phyloP scores from a whole-genome alignment of 1,140 invertebrate genomes.

The Calycopis cecrops region DNA sequence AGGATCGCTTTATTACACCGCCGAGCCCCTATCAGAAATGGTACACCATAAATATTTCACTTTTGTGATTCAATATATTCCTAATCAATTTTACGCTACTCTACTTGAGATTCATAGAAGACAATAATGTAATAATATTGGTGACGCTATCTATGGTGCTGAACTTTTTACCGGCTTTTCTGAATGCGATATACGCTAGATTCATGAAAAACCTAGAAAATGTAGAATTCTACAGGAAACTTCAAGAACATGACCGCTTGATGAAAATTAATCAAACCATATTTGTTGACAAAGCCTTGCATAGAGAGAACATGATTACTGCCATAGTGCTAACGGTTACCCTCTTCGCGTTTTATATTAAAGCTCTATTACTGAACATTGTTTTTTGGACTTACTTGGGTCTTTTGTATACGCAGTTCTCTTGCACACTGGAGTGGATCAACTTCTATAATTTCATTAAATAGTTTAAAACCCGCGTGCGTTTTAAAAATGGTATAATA shows the following conservation, averaged over 20 bases:
- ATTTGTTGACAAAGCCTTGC: neutral
- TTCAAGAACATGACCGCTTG: slow-evolving; percentile 12
- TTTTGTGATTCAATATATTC: no score
- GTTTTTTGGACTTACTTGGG: neutral
- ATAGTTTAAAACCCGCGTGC: slow-evolving; percentile 14
- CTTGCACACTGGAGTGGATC: slow-evolving; percentile 13
- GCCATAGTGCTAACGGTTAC: neutral
- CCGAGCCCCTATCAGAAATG: slow-evolving; percentile 3
- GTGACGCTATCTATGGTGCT: neutral
- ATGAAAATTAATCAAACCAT: slow-evolving; percentile 5
- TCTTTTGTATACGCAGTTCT: neutral
- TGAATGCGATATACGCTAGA: slow-evolving; percentile 13
- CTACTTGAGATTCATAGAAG: neutral
- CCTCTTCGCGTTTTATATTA: neutral
- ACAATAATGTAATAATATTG: neutral
- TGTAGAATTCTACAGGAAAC: slow-evolving; percentile 8
- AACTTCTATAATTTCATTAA: slow-evolving; percentile 12
- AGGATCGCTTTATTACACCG: slow-evolving; percentile 11
- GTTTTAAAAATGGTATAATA: slow-evolving; percentile 16
- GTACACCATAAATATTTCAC: neutral
- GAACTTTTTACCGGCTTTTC: neutral
- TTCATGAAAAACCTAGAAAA: slow-evolving; percentile 14
- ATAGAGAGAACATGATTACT: neutral
- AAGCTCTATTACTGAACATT: neutral
- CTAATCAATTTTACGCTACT: neutral